A percentile compares a stretch with the other conserved stretches of the same genome.
These are phyloP conservation scores for Anoplius nigerrimus DNA, from an alignment of 2,888 invertebrate species.

Conservation along the genomic window DNA sequence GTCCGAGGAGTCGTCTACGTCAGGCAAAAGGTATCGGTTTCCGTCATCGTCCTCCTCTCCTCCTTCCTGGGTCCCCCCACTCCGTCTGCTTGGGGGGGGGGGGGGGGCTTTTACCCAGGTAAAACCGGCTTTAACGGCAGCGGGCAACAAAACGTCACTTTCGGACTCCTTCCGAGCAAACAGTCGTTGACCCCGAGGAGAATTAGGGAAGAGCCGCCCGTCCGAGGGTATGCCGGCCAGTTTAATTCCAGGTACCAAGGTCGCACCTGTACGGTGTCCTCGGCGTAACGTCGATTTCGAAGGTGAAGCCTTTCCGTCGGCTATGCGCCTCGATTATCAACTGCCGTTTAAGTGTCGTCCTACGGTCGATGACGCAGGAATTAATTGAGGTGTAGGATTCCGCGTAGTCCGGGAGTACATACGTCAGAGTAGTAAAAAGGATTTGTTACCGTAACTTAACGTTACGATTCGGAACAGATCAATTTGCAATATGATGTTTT, in stretches of 20 bases:
- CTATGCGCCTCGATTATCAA: no score
- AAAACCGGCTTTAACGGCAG: constrained; percentile 30
- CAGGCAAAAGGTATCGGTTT: not conserved
- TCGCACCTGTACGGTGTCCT: constrained; percentile 17
- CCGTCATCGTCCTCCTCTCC: not conserved
- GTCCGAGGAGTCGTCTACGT: no score
- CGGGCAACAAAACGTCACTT: constrained; percentile 40
- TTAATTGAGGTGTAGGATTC: no score
- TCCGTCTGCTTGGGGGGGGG: not conserved
- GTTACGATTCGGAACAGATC: no score
- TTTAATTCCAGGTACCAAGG: constrained; percentile 38
- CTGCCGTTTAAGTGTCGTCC: no score
- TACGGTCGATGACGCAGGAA: no score
- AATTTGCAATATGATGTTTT: no score
- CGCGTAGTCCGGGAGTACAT: no score
- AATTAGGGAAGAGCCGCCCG: constrained; percentile 53
- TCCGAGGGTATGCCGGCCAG: constrained; percentile 15
- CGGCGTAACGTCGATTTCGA: not conserved
- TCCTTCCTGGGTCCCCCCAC: not conserved
- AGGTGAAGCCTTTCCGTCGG: not conserved
- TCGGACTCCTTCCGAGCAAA: constrained; percentile 37
- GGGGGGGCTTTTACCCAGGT: not conserved
- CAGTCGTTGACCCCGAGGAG: constrained; percentile 60
- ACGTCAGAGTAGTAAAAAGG: no score
- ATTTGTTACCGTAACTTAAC: no score